Percentiles rank a stretch among this genome's conserved stretches.
These are phyloP conservation scores for Odontocolon sp. DNA, from an alignment of 2,888 invertebrate species.

Conservation along the genomic window DNA sequence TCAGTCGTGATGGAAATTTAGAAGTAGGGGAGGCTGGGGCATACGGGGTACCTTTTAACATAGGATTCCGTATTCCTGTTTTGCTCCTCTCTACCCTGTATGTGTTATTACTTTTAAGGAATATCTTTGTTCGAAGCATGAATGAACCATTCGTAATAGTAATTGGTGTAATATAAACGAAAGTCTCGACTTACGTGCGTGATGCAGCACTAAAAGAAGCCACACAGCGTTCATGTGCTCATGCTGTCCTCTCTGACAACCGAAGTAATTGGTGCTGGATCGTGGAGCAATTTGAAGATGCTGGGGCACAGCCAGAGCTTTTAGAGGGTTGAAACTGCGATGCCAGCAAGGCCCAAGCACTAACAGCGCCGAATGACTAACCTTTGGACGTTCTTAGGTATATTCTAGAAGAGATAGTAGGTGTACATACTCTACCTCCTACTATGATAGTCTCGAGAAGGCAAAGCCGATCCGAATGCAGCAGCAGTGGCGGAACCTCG, in stretches of 20 bases:
- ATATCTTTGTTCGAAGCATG: too few species aligned
- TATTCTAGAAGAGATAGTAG: not conserved
- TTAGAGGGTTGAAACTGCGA: not conserved
- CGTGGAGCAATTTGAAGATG: conserved; percentile 18
- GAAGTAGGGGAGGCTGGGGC: too few species aligned
- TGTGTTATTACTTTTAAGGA: too few species aligned
- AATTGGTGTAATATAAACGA: too few species aligned
- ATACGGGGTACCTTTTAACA: too few species aligned
- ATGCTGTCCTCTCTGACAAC: not conserved
- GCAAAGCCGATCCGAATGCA: conserved; percentile 28
- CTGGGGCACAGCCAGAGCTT: conserved; percentile 15
- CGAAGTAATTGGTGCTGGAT: conserved; percentile 18
- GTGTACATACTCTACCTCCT: not conserved
- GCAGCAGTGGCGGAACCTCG: not conserved
- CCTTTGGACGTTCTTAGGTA: conserved; percentile 2
- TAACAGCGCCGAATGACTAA: not conserved
- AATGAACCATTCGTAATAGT: too few species aligned
- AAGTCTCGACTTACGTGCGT: too few species aligned
- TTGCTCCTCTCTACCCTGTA: too few species aligned
- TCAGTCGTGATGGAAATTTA: too few species aligned
- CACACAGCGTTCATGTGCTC: too few species aligned
- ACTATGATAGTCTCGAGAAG: conserved; percentile 1
- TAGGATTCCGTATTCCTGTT: too few species aligned
- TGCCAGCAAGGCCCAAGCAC: not conserved
- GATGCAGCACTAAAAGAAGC: too few species aligned